Evolutionary conservation across 2,888 invertebrate species (phyloP), one percentile per base, ranked within the genome.

Genomic region (Noctua janthe): DNA sequence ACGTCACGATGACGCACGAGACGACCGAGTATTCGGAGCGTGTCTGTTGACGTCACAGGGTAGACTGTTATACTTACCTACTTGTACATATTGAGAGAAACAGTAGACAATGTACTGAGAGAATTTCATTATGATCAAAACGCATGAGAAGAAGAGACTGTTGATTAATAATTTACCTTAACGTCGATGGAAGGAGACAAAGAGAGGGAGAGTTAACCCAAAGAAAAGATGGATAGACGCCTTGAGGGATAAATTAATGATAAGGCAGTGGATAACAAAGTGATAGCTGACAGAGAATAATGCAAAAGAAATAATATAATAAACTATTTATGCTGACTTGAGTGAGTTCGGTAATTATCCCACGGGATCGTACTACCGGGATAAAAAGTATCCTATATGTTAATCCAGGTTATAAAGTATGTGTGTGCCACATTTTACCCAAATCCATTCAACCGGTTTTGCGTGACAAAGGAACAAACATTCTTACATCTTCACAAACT

Each of bases 1-100:
- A 94, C 95, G 94, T 94, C 87, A 86, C 47, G 70, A 88, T 96
- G 96, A 96, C 96, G 96, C 95, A 94, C 93, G 88, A 76, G 80
- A 85, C 88, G 85, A 74, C 87, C 84, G 88, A 91, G 91, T 90
- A 93, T 93, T 92, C 91, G 89, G 90, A 91, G 89, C 93, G 93
- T 92, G 93, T 93, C 94, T 92, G 90, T 86, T 95, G 93, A 95
- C 95, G 95, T 95, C 95, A 93, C 83, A 73, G 81, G 76, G 81
- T 82, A 67, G n/a, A 71, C 59, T 47, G 35, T n/a, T 70, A 70
- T 70, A 47, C n/a, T 17, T 75, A 35, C 54, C 23, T n/a, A 51
- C 17, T 66, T 66, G 35, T n/a, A 35, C 5, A n/a, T 54, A 10
- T 1, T 67, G 15, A 51, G 35, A 43, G 43, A 69, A 7, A 77